Evolutionary conservation across 2,888 invertebrate genomes (phyloP), one percentile per base, ranked within the genome.

Genomic region (Eurois occulta): DNA sequence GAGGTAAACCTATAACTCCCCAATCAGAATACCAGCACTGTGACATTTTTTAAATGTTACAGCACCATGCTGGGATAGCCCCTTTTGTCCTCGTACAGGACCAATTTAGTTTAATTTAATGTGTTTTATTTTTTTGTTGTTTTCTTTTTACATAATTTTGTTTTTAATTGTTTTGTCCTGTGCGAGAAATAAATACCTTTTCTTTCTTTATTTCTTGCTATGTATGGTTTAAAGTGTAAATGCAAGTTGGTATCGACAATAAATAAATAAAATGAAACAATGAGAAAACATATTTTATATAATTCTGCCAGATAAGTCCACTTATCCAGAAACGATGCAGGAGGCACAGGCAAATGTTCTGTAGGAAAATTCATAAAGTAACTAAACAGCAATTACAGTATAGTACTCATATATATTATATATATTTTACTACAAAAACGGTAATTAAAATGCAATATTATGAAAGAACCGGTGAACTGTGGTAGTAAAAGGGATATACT

Each of bases 381-480:
- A 71, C 55, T n/a, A 46, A 28, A 11, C 6, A 77, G 62, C 52
- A n/a, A 43, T 64, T 65, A 24, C 55, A 55, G 18, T 32, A 66
- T n/a, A n/a, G n/a, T n/a, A n/a, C n/a, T n/a, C n/a, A n/a, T n/a
- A n/a, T n/a, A n/a, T n/a, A n/a, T n/a, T n/a, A n/a, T n/a, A n/a
- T n/a, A n/a, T 5, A 18, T 32, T 68, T 48, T 41, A 60, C n/a
- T 41, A 18, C 21, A 18, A 60, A 58, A 76, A 77, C 10, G 10
- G 18, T 55, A 38, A n/a, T 58, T 58, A 58, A 58, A 43, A n/a
- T 52, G 13, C 35, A 55, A 78, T 32, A 32, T 21, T 43, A 28
- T 43, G 10, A 43, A 2, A 43, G 32, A 35, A 18, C 60, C 18
- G 32, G 6, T 58, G 66, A 58, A 48, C 16, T 35, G 78, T 35